Evolutionary conservation across 2,888 invertebrate species (phyloP), one percentile per base, ranked within the genome.

Genomic region (Drosophila colorata): DNA sequence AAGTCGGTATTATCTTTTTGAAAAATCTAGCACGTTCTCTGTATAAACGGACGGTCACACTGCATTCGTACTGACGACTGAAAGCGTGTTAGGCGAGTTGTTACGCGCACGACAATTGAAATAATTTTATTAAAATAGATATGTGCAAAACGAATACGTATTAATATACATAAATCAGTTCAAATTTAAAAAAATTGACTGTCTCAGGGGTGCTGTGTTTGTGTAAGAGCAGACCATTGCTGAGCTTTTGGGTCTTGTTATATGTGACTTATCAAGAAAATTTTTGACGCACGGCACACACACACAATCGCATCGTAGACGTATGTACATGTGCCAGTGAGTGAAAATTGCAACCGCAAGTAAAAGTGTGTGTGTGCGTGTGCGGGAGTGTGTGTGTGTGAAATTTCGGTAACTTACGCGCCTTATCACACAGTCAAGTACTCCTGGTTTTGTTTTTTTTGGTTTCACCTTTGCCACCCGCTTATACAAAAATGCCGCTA

Each of bases 401-500:
- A 49, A 61, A 57, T 55, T 59, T 41, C 51, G 9, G 53, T 59
- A 43, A 57, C 44, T 60, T 60, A 44, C 49, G 60, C 60, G 53
- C 40, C 20, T 40, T 56, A 40, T 18, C 44, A 31, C 41, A 60
- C 20, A 40, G 44, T 41, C 46, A 60, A 31, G 25, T 40, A 38
- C n/a, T 41, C 9, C 47, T 14, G 20, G 13, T 33, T 38, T 38
- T 38, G n/a, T 31, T 56, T 48, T 48, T 28, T 23, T 57, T 52
- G 68, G 37, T 16, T 31, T 35, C 14, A 44, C 14, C 47, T 38
- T 61, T 55, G 44, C 51, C 51, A 53, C 60, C 75, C 56, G 69
- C 69, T 76, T 35, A 47, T 43, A 56, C 56, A 75, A 49, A 53
- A 87, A 87, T 89, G 89, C 69, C 71, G 60, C 70, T 89, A 47